These are phyloP conservation scores for Miniopterus natalensis DNA, from an alignment of 2,113 vertebrate genomes.

Conservation along the genomic window DNA sequence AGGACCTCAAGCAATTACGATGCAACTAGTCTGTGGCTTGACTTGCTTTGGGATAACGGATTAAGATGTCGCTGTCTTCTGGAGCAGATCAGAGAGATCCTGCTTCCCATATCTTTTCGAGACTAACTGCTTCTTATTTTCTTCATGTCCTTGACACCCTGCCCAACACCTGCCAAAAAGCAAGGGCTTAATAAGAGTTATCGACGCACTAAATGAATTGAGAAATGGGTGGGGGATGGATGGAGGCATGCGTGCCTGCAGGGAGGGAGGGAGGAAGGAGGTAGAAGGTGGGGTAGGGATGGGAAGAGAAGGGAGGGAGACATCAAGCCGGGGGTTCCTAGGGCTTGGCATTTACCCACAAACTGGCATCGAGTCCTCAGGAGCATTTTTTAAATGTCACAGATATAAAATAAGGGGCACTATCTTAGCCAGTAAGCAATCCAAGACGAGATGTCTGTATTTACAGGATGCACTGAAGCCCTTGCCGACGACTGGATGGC, in stretches of 20 bases:
- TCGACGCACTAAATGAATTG: constrained; percentile 32
- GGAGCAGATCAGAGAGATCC: not conserved
- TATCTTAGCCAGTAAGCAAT: not conserved
- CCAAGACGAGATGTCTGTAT: not conserved
- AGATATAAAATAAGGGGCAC: not conserved
- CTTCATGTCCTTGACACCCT: constrained; percentile 57
- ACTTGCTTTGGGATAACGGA: not conserved
- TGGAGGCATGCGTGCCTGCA: not conserved
- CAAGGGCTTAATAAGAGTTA: constrained; percentile 55
- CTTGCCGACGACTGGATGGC: not conserved
- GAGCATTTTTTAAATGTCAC: not conserved
- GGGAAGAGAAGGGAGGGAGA: not conserved
- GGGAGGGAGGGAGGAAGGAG: accelerated
- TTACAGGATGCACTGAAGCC: not conserved
- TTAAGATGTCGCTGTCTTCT: constrained; percentile 40
- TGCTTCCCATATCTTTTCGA: not conserved
- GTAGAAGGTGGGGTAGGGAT: not conserved
- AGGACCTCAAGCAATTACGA: not conserved
- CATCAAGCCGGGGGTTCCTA: not conserved
- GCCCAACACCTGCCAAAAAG: constrained; percentile 48
- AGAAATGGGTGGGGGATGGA: not conserved
- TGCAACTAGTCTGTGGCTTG: not conserved
- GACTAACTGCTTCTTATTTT: constrained; percentile 11
- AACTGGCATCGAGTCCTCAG: not conserved
- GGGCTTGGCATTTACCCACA: not conserved